Conservation (phyloP, 2,797 vertebrate species). For the Lacerta viridis region DNA sequence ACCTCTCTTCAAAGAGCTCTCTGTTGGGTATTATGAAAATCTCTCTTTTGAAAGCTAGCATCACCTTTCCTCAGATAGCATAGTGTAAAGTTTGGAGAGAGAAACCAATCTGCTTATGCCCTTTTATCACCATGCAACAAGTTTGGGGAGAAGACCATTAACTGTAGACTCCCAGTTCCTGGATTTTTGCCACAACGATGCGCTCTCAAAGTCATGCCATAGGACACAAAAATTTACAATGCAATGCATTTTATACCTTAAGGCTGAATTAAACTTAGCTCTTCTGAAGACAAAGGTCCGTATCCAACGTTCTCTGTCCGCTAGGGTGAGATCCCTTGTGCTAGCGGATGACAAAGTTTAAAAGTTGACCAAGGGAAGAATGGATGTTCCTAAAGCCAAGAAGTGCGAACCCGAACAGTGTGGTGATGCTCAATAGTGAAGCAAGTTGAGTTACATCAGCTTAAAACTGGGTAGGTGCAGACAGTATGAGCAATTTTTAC, state of each 20-base stretch:
- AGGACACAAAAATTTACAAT: neutral
- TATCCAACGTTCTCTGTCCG: too few relatives aligned
- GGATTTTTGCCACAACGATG: slow-evolving; percentile 10
- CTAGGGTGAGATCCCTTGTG: too few relatives aligned
- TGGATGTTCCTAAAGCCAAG: too few relatives aligned
- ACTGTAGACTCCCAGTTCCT: slow-evolving; percentile 20
- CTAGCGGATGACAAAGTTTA: too few relatives aligned
- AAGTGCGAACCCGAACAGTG: too few relatives aligned
- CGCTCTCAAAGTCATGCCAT: slow-evolving; percentile 26
- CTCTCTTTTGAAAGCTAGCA: slow-evolving; percentile 28
- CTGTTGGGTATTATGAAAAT: neutral
- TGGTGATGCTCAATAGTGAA: too few relatives aligned
- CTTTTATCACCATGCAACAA: neutral
- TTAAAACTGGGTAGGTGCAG: too few relatives aligned
- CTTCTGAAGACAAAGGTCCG: neutral
- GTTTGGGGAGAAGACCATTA: slow-evolving; percentile 24
- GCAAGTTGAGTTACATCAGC: too few relatives aligned
- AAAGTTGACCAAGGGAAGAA: too few relatives aligned
- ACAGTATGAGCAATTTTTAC: too few relatives aligned
- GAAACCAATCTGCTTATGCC: slow-evolving; percentile 33
- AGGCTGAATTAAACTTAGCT: neutral
- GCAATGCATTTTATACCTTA: slow-evolving; percentile 16
- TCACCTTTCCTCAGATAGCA: neutral
- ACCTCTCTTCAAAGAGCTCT: slow-evolving; percentile 35
- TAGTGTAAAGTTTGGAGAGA: slow-evolving; percentile 30